These are phyloP conservation scores for Listronotus oregonensis DNA, from an alignment of 1,140 invertebrate species.

Conservation along the genomic window DNA sequence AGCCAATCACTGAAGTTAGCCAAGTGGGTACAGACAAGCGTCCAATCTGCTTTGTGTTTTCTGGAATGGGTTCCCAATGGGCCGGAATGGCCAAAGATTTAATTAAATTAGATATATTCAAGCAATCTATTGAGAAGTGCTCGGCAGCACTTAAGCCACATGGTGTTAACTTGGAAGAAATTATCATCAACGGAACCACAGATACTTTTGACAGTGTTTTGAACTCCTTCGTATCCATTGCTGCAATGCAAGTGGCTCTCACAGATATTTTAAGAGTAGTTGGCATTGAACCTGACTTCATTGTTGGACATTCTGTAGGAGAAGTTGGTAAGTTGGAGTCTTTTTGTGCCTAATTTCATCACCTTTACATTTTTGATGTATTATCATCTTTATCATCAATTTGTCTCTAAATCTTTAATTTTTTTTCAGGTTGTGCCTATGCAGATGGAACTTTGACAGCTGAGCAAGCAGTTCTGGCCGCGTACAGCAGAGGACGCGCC, in stretches of 20 bases:
- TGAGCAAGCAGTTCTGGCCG: constrained; percentile 90
- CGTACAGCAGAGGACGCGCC: constrained; percentile 88
- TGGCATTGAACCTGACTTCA: constrained; percentile 86
- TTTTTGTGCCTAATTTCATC: neutral
- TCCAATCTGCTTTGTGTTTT: constrained; percentile 92
- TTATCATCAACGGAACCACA: constrained; percentile 78
- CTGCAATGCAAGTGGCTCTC: constrained; percentile 92
- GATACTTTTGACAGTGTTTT: constrained; percentile 81
- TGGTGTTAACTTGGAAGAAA: constrained; percentile 79
- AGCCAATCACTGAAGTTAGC: constrained; percentile 37
- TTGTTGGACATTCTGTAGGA: constrained; percentile 94
- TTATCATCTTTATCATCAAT: too few relatives aligned
- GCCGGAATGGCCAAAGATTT: constrained; percentile 88
- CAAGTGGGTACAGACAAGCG: constrained; percentile 63
- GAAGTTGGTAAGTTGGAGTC: constrained; percentile 67
- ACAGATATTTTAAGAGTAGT: constrained; percentile 81
- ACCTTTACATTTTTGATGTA: too few relatives aligned
- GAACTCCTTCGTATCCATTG: constrained; percentile 90
- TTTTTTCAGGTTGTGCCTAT: constrained; percentile 83
- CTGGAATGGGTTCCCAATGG: constrained; percentile 98
- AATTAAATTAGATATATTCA: constrained; percentile 80
- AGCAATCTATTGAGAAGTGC: constrained; percentile 74
- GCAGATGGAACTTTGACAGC: constrained; percentile 92
- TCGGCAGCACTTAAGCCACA: constrained; percentile 76
- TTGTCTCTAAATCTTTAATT: too few relatives aligned